Evolutionary conservation across 2,888 invertebrate genomes (phyloP).

Genomic region (Machimus atricapillus): DNA sequence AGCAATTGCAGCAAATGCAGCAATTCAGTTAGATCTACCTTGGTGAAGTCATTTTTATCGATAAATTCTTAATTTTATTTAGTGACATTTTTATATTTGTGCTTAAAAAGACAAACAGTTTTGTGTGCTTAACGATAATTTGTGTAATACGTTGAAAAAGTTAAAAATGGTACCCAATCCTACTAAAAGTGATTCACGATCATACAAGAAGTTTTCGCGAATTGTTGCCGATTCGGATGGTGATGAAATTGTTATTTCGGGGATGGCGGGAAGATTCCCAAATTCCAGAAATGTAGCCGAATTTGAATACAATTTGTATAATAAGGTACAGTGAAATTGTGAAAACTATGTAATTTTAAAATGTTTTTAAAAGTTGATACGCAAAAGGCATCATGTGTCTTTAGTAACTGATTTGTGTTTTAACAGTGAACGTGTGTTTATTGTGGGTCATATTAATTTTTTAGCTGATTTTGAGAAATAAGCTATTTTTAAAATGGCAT

Average conservation of each 20-base stretch:
- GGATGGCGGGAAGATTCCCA: constrained; percentile 71
- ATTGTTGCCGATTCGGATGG: constrained; percentile 59
- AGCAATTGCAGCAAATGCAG: constrained; percentile 48
- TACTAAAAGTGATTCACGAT: constrained; percentile 43
- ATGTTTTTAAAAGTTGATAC: background rate
- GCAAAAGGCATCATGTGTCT: too few species aligned
- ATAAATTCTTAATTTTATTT: background rate
- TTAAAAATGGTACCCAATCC: constrained; percentile 45
- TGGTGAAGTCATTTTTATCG: background rate
- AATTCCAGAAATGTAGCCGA: constrained; percentile 70
- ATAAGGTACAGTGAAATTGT: constrained; percentile 60
- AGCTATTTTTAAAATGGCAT: too few species aligned
- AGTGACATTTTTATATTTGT: background rate
- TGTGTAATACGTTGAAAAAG: background rate
- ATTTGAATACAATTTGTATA: constrained; percentile 69
- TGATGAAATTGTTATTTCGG: constrained; percentile 67
- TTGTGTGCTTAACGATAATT: background rate
- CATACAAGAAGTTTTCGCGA: constrained; percentile 53
- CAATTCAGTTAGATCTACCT: constrained; percentile 51
- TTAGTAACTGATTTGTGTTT: too few species aligned
- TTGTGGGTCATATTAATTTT: too few species aligned
- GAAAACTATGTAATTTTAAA: background rate
- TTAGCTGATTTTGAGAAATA: too few species aligned
- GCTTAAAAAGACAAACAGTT: background rate
- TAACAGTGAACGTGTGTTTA: too few species aligned